phyloP scores from a whole-genome alignment of 2,888 invertebrate species.

The Lycocerus yunnanus region DNA sequence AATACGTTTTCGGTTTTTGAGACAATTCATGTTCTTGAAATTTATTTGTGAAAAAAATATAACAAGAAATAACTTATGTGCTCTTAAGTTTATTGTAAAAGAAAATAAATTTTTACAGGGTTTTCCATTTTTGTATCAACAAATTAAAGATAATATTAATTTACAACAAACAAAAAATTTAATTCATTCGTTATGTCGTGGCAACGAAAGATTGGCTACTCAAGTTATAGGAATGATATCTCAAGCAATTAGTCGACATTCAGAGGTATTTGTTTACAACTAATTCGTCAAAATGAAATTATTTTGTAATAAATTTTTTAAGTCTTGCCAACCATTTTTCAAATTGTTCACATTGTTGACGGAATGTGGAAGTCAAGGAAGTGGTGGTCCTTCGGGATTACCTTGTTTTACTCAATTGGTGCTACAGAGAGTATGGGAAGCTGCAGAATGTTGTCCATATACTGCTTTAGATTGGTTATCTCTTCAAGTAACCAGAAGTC shows the following conservation, averaged over 20 bases:
- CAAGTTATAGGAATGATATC: conserved; percentile 90
- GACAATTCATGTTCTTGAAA: not conserved
- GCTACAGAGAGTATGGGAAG: conserved; percentile 87
- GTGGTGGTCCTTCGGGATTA: conserved; percentile 68
- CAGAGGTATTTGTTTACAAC: conserved; percentile 66
- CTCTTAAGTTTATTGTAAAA: not conserved
- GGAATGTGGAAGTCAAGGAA: conserved; percentile 62
- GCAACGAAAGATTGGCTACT: conserved; percentile 87
- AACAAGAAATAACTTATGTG: not conserved
- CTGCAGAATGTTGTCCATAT: conserved; percentile 88
- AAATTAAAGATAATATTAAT: conserved; percentile 92
- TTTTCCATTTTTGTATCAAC: conserved; percentile 92
- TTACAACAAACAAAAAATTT: conserved; percentile 89
- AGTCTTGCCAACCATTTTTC: conserved; percentile 89
- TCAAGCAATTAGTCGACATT: conserved; percentile 86
- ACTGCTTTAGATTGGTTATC: conserved; percentile 93
- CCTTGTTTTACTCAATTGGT: conserved; percentile 92
- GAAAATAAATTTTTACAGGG: conserved; percentile 61
- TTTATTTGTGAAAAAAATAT: not conserved
- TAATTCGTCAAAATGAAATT: not conserved
- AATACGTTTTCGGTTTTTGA: not conserved
- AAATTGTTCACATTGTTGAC: conserved; percentile 87
- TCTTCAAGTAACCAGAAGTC: conserved; percentile 82
- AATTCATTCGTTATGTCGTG: conserved; percentile 88
- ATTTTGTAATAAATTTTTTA: conserved; percentile 48